These are phyloP conservation scores for Harpagus bidentatus DNA, from an alignment of 2,113 vertebrate genomes.

Conservation along the genomic window DNA sequence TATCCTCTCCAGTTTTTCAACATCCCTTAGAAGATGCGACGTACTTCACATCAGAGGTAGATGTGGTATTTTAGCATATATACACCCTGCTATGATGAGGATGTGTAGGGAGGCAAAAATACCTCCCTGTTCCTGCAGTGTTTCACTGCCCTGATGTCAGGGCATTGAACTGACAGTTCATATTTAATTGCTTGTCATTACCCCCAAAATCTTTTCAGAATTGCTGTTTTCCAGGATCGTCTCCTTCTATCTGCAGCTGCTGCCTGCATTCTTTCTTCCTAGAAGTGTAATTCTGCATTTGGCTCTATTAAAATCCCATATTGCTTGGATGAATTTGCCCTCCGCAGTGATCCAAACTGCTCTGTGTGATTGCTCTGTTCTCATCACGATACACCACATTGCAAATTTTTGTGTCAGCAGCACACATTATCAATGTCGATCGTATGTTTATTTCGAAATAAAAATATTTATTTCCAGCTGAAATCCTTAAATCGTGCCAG, in stretches of 20 bases:
- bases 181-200: slow-evolving; percentile 36
- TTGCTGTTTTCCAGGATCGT: neutral
- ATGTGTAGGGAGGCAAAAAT: neutral
- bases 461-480: slow-evolving; percentile 57
- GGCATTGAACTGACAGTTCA: slow-evolving; percentile 8
- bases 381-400: slow-evolving; percentile 31
- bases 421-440: slow-evolving; percentile 35
- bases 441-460: slow-evolving; percentile 47
- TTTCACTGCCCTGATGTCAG: neutral
- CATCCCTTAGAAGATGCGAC: neutral
- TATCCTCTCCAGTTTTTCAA: neutral
- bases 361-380: slow-evolving; percentile 29
- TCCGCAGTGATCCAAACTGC: neutral
- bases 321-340: slow-evolving; percentile 37
- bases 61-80: neutral
- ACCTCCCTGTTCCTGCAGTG: neutral
- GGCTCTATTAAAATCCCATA: slow-evolving; percentile 19
- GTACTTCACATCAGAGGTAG: neutral
- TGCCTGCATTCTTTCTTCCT: slow-evolving; percentile 42
- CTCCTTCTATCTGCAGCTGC: slow-evolving; percentile 45
- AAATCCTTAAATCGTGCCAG: neutral
- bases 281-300: slow-evolving; percentile 17
- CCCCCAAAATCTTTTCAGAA: neutral
- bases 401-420: slow-evolving; percentile 48
- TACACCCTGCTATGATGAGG: neutral